Percentiles rank a stretch among this genome's conserved stretches.
phyloP scores from a whole-genome alignment of 2,113 vertebrate species.

The Macrotis lagotis region DNA sequence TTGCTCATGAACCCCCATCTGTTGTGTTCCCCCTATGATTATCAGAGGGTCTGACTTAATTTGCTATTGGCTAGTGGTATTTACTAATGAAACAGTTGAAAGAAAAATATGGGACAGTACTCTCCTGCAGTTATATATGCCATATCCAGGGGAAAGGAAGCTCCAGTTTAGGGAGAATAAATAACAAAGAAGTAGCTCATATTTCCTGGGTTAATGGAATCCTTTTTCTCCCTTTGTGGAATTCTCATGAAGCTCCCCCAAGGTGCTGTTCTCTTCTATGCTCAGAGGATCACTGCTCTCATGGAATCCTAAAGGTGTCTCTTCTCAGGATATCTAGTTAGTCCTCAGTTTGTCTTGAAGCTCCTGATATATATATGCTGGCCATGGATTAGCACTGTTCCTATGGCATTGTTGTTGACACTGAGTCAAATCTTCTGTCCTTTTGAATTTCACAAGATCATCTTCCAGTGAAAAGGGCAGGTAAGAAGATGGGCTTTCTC shows the following conservation, averaged over 20 bases:
- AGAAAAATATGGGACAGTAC: background rate
- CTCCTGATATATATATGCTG: background rate
- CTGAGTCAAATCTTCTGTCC: background rate
- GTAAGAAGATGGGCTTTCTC: too few species aligned
- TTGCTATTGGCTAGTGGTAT: background rate
- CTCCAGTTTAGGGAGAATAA: background rate
- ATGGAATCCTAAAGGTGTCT: background rate
- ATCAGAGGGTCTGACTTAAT: background rate
- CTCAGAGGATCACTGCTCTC: background rate
- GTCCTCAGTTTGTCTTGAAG: background rate
- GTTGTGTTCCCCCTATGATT: background rate
- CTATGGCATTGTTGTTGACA: too few species aligned
- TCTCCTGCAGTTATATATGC: too few species aligned
- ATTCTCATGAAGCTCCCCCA: background rate
- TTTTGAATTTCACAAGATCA: background rate
- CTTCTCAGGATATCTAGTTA: background rate
- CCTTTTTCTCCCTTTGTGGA: background rate
- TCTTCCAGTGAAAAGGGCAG: background rate
- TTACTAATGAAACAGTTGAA: background rate
- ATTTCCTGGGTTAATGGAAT: background rate
- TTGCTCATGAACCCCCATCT: background rate
- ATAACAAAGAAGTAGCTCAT: background rate
- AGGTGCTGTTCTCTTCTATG: background rate
- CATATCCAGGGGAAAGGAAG: background rate
- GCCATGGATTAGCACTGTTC: background rate